Base-by-base conservation (phyloP, 2,797 vertebrate species). In the Mustela erminea region DNA sequence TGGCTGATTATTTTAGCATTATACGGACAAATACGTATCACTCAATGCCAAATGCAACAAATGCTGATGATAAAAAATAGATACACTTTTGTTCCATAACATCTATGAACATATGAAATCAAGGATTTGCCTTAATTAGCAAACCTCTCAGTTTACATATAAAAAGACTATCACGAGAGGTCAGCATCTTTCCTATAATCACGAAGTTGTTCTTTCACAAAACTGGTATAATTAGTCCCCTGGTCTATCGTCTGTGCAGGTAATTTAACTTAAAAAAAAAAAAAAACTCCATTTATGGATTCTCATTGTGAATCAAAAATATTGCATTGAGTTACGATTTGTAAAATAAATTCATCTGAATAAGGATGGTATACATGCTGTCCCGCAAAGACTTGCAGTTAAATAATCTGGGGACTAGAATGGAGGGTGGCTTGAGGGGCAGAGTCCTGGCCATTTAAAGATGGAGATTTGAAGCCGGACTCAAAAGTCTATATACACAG, bases 321-420 rank as follows among this genome's bases (percentile, higher is more conserved):
- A 56, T 43, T 92, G 18, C 58, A 52, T 38, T 87, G 87, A 92
- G 75, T 75, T 78, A 66, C 1, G 7, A 64, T 43, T 81, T 74
- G 84, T 38, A 75, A 35, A 35, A 68, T 68, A 68, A 95, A 87
- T 90, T 93, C 13, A 91, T 93, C 54, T 83, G 38, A 87, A 72
- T 66, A 75, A 96, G 32, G 52, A 81, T 84, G 46, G 0, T 84
- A 98, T 97, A 97, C 87, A 68, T 93, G 89, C 82, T 87, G 10
- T 49, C 54, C 10, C 96, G 74, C 87, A 95, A 96, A 21, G 52
- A 83, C 81, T 95, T 96, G 93, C 84, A 32, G 90, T 87, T 74
- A 77, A 54, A 87, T 93, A 97, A 95, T 89, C 12, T 3, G 0
- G 49, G 23, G 43, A 92, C 21, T 56, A 85, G 64, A 64, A 14